These are phyloP conservation scores for Poeciliopsis prolifica DNA, from an alignment of 2,113 vertebrate species.

Conservation along the genomic window DNA sequence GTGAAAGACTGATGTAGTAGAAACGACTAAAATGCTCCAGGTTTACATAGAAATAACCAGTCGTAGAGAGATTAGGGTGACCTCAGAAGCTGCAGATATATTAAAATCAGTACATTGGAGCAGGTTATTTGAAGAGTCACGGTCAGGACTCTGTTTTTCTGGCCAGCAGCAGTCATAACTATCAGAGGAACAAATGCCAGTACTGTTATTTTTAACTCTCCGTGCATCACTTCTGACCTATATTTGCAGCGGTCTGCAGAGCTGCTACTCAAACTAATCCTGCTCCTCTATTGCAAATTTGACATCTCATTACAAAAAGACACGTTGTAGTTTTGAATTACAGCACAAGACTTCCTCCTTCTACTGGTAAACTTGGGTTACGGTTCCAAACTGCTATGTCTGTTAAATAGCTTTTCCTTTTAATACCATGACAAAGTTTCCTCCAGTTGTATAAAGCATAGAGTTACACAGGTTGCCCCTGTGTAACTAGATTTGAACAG, in stretches of 20 bases:
- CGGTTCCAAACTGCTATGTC: neutral
- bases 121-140: neutral
- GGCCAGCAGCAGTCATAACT: constrained; percentile 27
- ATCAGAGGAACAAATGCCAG: constrained; percentile 61
- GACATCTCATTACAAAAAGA: neutral
- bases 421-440: neutral
- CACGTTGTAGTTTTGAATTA: neutral
- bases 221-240: constrained; percentile 25
- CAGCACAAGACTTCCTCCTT: neutral
- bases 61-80: neutral
- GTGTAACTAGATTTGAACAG: neutral
- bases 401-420: neutral
- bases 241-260: neutral
- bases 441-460: neutral
- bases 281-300: neutral
- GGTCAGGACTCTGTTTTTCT: constrained; percentile 30
- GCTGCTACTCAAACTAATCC: neutral
- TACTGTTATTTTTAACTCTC: constrained; percentile 52
- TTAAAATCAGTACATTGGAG: constrained; percentile 11
- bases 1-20: neutral
- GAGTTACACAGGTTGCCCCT: neutral
- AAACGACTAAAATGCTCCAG: neutral
- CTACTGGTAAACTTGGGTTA: neutral
- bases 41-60: too few relatives aligned
- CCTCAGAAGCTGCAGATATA: neutral